A percentile compares a stretch with the other conserved stretches of the same genome.
Conservation (phyloP, 1,140 invertebrate species). For the Subanguina moxae region DNA sequence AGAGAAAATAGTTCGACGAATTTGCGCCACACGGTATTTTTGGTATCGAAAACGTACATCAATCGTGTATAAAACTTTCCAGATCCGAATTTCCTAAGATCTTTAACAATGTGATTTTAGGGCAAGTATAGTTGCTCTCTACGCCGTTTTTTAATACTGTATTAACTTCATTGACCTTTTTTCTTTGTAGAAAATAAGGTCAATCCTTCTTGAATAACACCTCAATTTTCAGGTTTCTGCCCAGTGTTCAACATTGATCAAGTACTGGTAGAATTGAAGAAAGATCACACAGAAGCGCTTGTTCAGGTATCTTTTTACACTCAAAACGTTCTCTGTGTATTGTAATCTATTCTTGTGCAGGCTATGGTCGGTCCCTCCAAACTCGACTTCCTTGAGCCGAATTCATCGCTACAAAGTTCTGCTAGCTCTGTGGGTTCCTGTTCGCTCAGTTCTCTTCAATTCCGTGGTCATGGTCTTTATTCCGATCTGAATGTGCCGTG, state of each 20-base stretch:
- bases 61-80: no score
- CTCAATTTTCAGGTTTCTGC: constrained; percentile 50
- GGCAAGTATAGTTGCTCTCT: no score
- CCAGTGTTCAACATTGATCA: constrained; percentile 62
- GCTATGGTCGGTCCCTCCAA: constrained; percentile 11
- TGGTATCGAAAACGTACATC: no score
- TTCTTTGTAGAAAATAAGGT: no score
- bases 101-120: no score
- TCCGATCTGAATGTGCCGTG: constrained; percentile 80
- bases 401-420: not conserved
- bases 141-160: no score
- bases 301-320: constrained; percentile 59
- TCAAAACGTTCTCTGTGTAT: not conserved
- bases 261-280: constrained; percentile 63
- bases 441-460: constrained; percentile 60
- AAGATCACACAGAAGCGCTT: constrained; percentile 61
- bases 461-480: constrained; percentile 93
- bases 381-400: constrained; percentile 14
- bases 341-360: not conserved
- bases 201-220: not conserved
- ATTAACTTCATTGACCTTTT: no score
- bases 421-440: constrained; percentile 8
- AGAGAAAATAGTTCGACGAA: no score
- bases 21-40: no score
- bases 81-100: no score